These are phyloP conservation scores for Arbacia lixula DNA, from an alignment of 53 echinoderm and acorn worm genomes.

Conservation along the genomic window DNA sequence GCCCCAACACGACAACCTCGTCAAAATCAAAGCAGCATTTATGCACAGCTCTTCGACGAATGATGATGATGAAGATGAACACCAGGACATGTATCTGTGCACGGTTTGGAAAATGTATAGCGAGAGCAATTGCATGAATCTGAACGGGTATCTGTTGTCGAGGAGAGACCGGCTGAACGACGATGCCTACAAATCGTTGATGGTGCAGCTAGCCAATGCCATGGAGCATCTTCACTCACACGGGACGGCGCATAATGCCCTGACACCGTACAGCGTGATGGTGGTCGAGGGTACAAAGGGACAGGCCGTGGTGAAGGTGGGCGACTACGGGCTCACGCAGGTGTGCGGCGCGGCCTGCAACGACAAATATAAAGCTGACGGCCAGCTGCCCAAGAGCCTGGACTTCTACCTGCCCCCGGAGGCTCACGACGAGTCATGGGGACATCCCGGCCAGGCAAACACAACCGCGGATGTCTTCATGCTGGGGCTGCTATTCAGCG, in stretches of 20 bases:
- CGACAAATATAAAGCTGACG: constrained; percentile 74
- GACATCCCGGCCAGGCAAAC: constrained; percentile 67
- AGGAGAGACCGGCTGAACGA: constrained; percentile 63
- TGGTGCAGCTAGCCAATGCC: constrained; percentile 80
- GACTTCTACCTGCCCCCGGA: constrained; percentile 79
- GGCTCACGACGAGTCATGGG: constrained; percentile 68
- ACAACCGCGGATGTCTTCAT: constrained; percentile 89
- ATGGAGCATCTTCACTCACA: constrained; percentile 79
- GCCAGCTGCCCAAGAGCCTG: constrained; percentile 66
- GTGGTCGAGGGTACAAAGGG: constrained; percentile 67
- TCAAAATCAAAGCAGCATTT: constrained; percentile 79
- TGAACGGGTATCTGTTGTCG: constrained; percentile 84
- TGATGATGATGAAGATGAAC: constrained; percentile 46
- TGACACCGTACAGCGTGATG: constrained; percentile 85
- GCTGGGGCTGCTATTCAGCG: constrained; percentile 84
- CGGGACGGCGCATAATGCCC: constrained; percentile 75
- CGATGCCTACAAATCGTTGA: constrained; percentile 73
- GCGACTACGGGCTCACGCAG: constrained; percentile 88
- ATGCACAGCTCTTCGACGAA: constrained; percentile 38
- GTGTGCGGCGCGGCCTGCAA: constrained; percentile 72
- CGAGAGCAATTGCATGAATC: constrained; percentile 33
- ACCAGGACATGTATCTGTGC: constrained; percentile 69
- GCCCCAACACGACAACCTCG: constrained; percentile 77
- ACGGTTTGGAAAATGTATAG: constrained; percentile 69
- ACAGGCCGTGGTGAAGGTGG: constrained; percentile 74